phyloP scores from a whole-genome alignment of 2,797 vertebrate species.

The Mus minutoides region DNA sequence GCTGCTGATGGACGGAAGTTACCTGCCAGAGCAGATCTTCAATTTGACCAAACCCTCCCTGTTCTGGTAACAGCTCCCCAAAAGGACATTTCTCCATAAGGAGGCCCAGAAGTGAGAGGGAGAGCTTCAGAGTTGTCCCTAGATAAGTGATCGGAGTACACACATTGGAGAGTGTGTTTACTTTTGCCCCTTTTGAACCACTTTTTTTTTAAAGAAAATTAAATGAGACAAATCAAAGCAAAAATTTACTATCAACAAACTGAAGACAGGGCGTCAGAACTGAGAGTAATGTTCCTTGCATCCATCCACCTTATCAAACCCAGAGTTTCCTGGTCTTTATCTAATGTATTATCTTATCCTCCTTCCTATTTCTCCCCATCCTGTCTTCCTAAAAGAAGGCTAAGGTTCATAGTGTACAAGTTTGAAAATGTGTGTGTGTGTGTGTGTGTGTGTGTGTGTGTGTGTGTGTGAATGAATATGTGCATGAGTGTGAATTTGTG shows the following conservation, averaged over 20 bases:
- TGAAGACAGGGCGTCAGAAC: not conserved
- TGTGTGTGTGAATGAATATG: not conserved
- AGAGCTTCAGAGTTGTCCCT: not conserved
- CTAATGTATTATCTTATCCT: not conserved
- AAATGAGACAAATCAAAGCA: slow-evolving; percentile 6
- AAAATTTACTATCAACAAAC: slow-evolving; percentile 30
- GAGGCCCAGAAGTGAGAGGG: not conserved
- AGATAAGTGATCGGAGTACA: not conserved
- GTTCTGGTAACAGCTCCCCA: not conserved
- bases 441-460: not conserved
- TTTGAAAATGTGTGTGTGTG: not conserved
- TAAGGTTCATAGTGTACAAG: not conserved
- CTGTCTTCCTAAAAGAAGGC: not conserved
- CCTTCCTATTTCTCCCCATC: not conserved
- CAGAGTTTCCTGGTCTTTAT: not conserved
- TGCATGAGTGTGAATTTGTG: not conserved
- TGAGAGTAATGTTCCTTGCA: not conserved
- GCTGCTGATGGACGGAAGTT: not conserved
- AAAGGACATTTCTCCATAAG: not conserved
- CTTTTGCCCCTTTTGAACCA: not conserved
- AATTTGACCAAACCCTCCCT: not conserved
- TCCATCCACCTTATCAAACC: not conserved
- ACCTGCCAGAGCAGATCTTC: not conserved
- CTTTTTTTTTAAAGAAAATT: not conserved
- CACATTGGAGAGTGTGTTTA: not conserved